Conservation (phyloP, 2,797 vertebrate genomes). For the Rhincodon typus region DNA sequence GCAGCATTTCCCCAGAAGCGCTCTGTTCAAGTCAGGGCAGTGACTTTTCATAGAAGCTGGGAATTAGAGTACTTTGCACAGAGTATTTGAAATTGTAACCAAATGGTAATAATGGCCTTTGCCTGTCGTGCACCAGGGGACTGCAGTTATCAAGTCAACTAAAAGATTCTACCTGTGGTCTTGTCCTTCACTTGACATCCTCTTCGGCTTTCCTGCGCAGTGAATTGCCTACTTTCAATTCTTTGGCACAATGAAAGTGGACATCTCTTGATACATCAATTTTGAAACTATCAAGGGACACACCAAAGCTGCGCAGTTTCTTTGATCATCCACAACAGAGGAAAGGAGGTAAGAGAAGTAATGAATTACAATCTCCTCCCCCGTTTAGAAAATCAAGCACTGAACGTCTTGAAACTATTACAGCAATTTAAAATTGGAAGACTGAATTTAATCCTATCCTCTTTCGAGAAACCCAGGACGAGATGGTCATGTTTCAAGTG, state of each 20-base stretch:
- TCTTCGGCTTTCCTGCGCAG: background rate
- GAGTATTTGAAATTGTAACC: slow-evolving; percentile 8
- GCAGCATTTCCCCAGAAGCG: background rate
- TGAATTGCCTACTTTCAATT: background rate
- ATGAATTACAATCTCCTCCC: slow-evolving; percentile 25
- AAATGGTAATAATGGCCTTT: slow-evolving; percentile 18
- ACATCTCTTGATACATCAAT: background rate
- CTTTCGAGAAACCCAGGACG: background rate
- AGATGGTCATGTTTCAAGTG: background rate
- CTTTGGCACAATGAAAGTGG: background rate
- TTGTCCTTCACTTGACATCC: slow-evolving; percentile 30
- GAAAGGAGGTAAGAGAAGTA: background rate
- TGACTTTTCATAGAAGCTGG: background rate
- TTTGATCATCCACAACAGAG: slow-evolving; percentile 25
- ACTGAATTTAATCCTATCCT: background rate
- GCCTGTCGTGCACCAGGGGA: background rate
- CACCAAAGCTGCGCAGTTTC: background rate
- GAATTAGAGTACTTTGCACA: background rate
- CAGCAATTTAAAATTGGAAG: slow-evolving; percentile 6
- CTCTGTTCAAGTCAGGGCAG: slow-evolving; percentile 14
- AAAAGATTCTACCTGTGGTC: background rate
- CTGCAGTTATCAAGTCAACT: background rate
- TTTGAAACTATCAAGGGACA: slow-evolving; percentile 1
- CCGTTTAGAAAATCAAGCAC: slow-evolving; percentile 18
- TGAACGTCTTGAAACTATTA: background rate